Conservation (phyloP, 1,140 invertebrate genomes). For the Mesaphorura yosii region DNA sequence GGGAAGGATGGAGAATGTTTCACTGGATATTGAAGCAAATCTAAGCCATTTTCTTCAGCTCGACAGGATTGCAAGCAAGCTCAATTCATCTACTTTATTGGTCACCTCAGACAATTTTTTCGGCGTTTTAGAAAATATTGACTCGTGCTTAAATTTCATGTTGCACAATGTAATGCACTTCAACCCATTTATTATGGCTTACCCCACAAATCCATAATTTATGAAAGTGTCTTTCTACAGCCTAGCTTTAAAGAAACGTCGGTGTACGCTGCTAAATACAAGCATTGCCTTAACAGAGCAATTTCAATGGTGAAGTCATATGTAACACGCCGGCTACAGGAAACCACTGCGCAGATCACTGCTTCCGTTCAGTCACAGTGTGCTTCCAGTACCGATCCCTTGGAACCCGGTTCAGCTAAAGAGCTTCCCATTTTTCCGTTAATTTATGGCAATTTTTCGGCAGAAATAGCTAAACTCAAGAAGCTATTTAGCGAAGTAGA, state of each 20-base stretch:
- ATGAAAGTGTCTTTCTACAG: constrained; percentile 36
- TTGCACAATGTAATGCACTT: constrained; percentile 57
- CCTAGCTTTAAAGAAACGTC: constrained; percentile 58
- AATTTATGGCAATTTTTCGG: constrained; percentile 89
- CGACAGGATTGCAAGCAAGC: constrained; percentile 62
- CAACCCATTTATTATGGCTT: constrained; percentile 4
- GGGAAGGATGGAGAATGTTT: constrained; percentile 61
- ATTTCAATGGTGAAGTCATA: constrained; percentile 65
- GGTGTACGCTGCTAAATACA: constrained; percentile 58
- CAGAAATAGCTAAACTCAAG: constrained; percentile 68
- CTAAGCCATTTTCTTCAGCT: constrained; percentile 76
- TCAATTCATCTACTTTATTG: constrained; percentile 63
- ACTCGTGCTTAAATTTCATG: constrained; percentile 76
- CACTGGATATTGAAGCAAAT: constrained; percentile 64
- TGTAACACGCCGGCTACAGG: constrained; percentile 56
- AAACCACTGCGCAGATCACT: constrained; percentile 61
- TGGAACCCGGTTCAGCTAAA: no score
- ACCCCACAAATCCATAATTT: not conserved
- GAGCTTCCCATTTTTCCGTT: constrained; percentile 57
- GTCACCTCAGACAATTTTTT: constrained; percentile 73
- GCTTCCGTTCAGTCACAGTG: constrained; percentile 30
- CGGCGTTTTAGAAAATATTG: constrained; percentile 66
- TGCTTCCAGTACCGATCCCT: no score
- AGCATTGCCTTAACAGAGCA: constrained; percentile 64
- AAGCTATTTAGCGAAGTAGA: constrained; percentile 71